Evolutionary conservation across 2,113 vertebrate species (phyloP).

Genomic region (Chamaetylas fuelleborni): DNA sequence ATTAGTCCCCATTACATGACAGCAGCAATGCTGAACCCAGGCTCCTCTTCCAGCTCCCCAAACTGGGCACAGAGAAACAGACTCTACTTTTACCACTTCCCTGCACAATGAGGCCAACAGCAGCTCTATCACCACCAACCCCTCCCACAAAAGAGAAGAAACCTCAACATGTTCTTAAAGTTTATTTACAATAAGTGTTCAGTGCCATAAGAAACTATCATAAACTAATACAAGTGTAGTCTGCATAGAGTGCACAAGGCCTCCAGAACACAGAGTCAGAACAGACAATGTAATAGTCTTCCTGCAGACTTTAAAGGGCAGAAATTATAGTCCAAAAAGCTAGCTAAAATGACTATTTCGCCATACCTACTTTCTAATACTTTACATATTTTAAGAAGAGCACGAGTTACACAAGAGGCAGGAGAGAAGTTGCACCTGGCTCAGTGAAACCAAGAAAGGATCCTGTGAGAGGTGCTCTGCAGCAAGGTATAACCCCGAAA

Average conservation of each 20-base stretch:
- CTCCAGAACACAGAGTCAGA: neutral
- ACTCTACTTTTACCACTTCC: neutral
- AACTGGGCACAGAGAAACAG: neutral
- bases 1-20: neutral
- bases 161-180: rapidly evolving
- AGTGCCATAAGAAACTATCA: neutral
- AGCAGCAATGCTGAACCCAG: neutral
- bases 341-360: neutral
- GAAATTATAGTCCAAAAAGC: neutral
- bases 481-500: neutral
- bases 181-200: neutral
- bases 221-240: neutral
- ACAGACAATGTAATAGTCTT: neutral
- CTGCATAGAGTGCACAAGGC: neutral
- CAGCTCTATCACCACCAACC: neutral
- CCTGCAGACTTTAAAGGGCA: neutral
- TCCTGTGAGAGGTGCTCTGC: neutral
- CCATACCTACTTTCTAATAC: neutral
- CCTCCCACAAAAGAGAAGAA: neutral
- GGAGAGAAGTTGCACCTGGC: neutral
- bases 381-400: neutral
- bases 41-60: neutral
- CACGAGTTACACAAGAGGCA: neutral
- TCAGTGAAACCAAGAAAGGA: neutral
- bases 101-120: neutral